Evolutionary conservation across 2,888 invertebrate genomes (phyloP).

Genomic region (Poecilus cupreus): DNA sequence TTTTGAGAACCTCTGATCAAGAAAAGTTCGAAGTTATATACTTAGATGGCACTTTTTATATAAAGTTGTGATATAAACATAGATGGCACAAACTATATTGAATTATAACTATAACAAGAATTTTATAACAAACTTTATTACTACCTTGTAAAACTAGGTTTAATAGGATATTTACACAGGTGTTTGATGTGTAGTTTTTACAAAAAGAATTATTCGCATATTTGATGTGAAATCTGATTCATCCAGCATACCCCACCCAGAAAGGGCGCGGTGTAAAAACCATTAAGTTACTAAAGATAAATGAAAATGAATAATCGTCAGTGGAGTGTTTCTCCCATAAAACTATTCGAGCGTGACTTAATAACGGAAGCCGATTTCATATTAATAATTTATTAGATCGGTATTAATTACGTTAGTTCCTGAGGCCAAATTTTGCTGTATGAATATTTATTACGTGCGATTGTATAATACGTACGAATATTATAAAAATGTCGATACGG

Average conservation of each 20-base stretch:
- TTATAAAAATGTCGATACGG: conserved; percentile 23
- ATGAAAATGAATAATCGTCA: conserved; percentile 52
- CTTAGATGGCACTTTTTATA: too few relatives aligned
- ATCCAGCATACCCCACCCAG: conserved; percentile 20
- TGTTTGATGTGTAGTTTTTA: background rate
- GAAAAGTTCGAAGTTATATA: too few relatives aligned
- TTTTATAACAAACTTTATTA: background rate
- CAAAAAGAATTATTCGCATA: background rate
- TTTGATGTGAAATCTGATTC: background rate
- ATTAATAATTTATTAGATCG: conserved; percentile 54
- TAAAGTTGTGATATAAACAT: background rate
- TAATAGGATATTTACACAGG: background rate
- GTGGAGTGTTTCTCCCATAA: conserved; percentile 47
- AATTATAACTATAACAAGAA: background rate
- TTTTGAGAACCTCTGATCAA: too few relatives aligned
- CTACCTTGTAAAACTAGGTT: background rate
- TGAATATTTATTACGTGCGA: conserved; percentile 45
- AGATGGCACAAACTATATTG: conserved; percentile 22
- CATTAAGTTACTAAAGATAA: conserved; percentile 39
- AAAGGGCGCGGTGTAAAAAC: conserved; percentile 45
- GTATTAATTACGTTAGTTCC: conserved; percentile 52
- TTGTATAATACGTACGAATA: conserved; percentile 37
- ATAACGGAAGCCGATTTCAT: conserved; percentile 55
- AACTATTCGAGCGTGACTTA: conserved; percentile 53
- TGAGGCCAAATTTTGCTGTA: conserved; percentile 42